Evolutionary conservation across 2,888 invertebrate genomes (phyloP), one percentile per base, ranked within the genome.

Genomic region (Onchidella celtica): DNA sequence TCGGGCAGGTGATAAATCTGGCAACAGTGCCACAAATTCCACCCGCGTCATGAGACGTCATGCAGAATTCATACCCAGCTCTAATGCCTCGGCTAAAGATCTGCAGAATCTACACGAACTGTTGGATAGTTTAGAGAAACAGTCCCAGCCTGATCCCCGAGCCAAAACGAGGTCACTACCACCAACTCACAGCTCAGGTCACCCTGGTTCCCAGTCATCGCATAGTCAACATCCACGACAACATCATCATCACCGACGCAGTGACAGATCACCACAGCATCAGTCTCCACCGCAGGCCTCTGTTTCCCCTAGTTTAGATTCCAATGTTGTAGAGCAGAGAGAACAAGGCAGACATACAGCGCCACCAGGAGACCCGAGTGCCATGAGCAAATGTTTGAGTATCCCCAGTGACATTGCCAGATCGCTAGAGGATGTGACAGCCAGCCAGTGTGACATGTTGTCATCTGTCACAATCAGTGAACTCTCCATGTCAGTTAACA

Each of bases 401-500:
- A 89, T 91, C 63, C 90, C 91, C 1, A 89, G 90, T 24, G 91
- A 91, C 78, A 90, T 91, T 78, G 90, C 89, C 69, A 88, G 87
- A 83, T 91, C 91, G 4, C 59, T 91, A 47, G 91, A 91, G 81
- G 90, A 90, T 79, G 87, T 91, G 70, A 87, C 86, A 27, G 91
- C 86, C 9, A 89, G 89, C 83, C 89, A 89, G 76, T 87, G 86
- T 6, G 91, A 91, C 59, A 83, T 90, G 47, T 85, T 90, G 83
- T 90, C 90, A 0, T 90, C 90, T 38, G 86, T 90, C 57, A 90
- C 90, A 29, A 88, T 91, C 40, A 91, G 91, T 86, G 91, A 91
- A 79, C 85, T 91, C 36, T 91, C 91, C 0, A 85, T 88, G 76
- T 91, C 91, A 2, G 86, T 89, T 59, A 89, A 90, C 73, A 88